Percentiles rank a stretch among this genome's conserved stretches.
These are phyloP conservation scores for Apotomis turbidana DNA, from an alignment of 2,888 invertebrate genomes.

Conservation along the genomic window DNA sequence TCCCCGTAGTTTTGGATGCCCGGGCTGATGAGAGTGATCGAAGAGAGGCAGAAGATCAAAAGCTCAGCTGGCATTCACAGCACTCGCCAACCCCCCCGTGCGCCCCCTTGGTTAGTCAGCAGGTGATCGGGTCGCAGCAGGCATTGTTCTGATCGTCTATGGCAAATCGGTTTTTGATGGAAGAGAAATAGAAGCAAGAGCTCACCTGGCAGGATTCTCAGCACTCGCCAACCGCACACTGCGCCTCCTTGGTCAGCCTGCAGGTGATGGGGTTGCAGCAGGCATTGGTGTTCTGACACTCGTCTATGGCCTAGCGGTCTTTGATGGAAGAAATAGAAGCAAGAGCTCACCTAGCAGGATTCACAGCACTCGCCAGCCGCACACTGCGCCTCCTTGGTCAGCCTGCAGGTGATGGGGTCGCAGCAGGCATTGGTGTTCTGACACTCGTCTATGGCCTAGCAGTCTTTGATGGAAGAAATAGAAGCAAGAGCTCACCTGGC, in stretches of 20 bases:
- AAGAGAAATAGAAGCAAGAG: too few species aligned
- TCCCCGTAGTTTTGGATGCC: too few species aligned
- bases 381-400: slow-evolving; percentile 97
- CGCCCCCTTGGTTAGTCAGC: too few species aligned
- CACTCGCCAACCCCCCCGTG: too few species aligned
- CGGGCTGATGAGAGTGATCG: too few species aligned
- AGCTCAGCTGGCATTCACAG: too few species aligned
- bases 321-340: too few species aligned
- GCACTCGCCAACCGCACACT: slow-evolving; percentile 96
- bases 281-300: slow-evolving; percentile 93
- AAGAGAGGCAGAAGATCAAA: too few species aligned
- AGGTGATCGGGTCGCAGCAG: too few species aligned
- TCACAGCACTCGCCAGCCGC: slow-evolving; percentile 96
- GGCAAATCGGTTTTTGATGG: too few species aligned
- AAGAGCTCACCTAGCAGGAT: slow-evolving; percentile 89
- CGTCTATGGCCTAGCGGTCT: slow-evolving; percentile 96
- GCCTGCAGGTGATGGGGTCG: slow-evolving; percentile 97
- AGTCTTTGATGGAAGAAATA: slow-evolving; percentile 82
- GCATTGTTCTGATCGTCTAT: too few species aligned
- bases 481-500: background rate
- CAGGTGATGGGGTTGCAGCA: slow-evolving; percentile 99
- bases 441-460: slow-evolving; percentile 96
- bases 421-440: slow-evolving; percentile 96
- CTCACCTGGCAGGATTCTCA: slow-evolving; percentile 85
- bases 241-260: slow-evolving; percentile 95